Percentiles rank a stretch among this genome's conserved stretches.
These are phyloP conservation scores for Sphaerodactylus townsendi DNA, from an alignment of 2,113 vertebrate genomes.

Conservation along the genomic window DNA sequence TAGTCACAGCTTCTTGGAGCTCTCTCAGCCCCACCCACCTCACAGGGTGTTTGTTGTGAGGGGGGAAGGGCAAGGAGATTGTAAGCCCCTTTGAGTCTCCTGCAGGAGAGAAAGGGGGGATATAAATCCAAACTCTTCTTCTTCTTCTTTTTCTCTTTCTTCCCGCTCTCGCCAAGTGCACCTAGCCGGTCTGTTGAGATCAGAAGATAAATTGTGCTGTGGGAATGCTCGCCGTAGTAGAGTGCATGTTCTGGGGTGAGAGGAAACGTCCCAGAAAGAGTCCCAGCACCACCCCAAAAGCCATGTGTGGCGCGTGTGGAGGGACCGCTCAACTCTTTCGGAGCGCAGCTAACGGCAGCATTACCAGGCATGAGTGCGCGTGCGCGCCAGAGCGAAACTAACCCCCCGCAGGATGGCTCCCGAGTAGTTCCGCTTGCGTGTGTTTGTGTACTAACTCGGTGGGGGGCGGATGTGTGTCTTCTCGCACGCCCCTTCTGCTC, in stretches of 20 bases:
- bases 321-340: neutral
- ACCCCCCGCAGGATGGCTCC: constrained; percentile 5
- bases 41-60: too few relatives aligned
- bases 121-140: too few relatives aligned
- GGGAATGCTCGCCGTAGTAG: neutral
- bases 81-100: too few relatives aligned
- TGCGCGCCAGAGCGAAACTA: neutral
- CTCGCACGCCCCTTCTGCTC: neutral
- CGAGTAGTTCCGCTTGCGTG: constrained; percentile 10
- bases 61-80: too few relatives aligned
- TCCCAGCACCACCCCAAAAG: too few relatives aligned
- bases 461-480: neutral
- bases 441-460: neutral
- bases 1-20: too few relatives aligned
- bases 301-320: neutral
- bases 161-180: neutral
- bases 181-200: neutral
- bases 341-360: neutral
- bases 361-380: constrained; percentile 43
- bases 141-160: neutral
- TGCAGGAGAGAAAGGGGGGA: too few relatives aligned
- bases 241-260: constrained; percentile 1
- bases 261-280: constrained; percentile 35
- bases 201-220: neutral
- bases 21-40: too few relatives aligned